Evolutionary conservation across 1,140 invertebrate species (phyloP), one percentile per base, ranked within the genome.

Genomic region (Goniozus legneri): DNA sequence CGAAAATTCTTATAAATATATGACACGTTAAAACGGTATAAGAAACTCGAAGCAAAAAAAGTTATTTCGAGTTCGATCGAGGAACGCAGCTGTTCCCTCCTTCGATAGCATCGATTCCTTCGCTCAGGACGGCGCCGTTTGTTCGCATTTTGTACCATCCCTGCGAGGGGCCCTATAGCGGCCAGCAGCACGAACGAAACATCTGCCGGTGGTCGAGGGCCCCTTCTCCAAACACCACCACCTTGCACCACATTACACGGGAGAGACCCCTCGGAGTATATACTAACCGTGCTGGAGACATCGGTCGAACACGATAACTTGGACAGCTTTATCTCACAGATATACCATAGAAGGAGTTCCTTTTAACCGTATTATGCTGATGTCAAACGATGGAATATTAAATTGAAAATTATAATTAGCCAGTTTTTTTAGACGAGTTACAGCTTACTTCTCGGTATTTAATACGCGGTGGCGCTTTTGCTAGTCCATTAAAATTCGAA

Each of bases 121-220:
- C 39, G 44, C 44, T 44, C 45, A 37, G 24, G 47, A 53, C 50
- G 49, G 51, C 22, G 43, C 46, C 41, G 52, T 45, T 35, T 54
- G 55, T 52, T 50, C 32, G 46, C 44, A 62, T 54, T 69, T 67
- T 62, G 64, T 67, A 62, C 62, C 63, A 58, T 63, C 62, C 65
- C 69, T 58, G 48, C 41, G 52, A 51, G 53, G 37, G 52, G 64
- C 52, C 52, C 43, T 33, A 32, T 55, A 49, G 68, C 67, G 67
- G 64, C 56, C 53, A 62, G 59, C 53, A 54, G 57, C 56, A 62
- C 65, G 64, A 66, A 73, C 66, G 67, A 58, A 75, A 75, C 73
- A 75, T 75, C 73, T 75, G 73, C 71, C 68, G 58, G 57, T 67
- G 66, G 63, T 58, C 59, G 61, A 46, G 44, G 19, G 55, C 51